phyloP scores from a whole-genome alignment of 2,113 vertebrate species.

The Crotalus horridus region DNA sequence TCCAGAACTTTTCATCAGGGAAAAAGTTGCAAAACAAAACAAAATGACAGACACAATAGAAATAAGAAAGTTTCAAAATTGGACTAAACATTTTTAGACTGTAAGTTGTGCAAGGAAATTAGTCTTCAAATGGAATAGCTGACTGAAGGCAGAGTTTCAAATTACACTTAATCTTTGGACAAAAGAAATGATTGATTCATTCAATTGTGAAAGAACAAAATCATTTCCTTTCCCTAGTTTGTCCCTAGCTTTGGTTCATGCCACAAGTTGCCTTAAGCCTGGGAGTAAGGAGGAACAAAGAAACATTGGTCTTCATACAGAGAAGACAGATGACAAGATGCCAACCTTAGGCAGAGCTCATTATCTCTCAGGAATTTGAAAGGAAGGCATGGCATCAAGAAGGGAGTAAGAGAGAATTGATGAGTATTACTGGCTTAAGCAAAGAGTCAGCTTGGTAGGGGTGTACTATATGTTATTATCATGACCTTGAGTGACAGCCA shows the following conservation, averaged over 20 bases:
- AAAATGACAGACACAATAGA: background rate
- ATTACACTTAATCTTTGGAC: background rate
- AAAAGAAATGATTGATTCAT: background rate
- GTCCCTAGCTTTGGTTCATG: background rate
- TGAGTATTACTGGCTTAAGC: background rate
- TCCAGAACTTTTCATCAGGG: background rate
- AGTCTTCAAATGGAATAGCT: background rate
- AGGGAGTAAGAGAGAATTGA: background rate
- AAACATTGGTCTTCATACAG: background rate
- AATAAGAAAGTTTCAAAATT: background rate
- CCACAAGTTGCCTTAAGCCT: background rate
- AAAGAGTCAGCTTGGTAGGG: background rate
- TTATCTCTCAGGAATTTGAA: background rate
- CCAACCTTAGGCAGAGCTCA: background rate
- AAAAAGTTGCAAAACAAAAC: background rate
- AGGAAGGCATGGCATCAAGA: rapidly evolving
- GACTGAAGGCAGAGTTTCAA: background rate
- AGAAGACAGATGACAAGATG: background rate
- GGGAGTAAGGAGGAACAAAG: background rate
- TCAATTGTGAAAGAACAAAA: background rate
- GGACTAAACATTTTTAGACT: background rate
- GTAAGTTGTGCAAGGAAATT: background rate
- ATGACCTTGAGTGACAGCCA: background rate
- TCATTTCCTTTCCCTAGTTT: background rate
- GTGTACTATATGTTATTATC: background rate